Evolutionary conservation across 64 coral and sea anemone species (phyloP), one percentile per base, ranked within the genome.

Genomic region (Montipora efflorescens): DNA sequence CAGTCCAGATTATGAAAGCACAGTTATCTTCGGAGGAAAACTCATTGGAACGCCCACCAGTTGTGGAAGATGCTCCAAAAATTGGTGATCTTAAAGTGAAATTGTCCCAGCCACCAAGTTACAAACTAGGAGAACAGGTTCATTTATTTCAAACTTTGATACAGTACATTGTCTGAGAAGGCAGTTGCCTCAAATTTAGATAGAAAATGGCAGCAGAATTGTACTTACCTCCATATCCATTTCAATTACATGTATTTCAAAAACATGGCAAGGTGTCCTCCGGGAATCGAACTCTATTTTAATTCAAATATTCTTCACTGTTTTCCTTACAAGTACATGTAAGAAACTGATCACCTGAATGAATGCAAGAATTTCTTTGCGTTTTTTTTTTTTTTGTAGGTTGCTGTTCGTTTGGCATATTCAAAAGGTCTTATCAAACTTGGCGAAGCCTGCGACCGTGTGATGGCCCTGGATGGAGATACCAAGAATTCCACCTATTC

Each of bases 401-500:
- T 94, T 82, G 98, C 98, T 47, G 88, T 91, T 3, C 95, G 98
- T 18, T 61, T 80, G 47, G 95, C 98, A 13, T 99, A 99, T 81
- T 89, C 95, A 15, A 96, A 47, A 21, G 98, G 74, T 4, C 87
- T 99, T 22, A 80, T 87, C 7, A 99, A 99, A 84, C 87, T 99
- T 52, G 95, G 92, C 12, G 67, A 81, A 16, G 49, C 83, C 0
- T 96, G 92, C 90, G 89, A 92, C 0, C 92, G 92, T 44, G 92
- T 99, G 3, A 53, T 99, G 11, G 98, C 95, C 16, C 69, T 99
- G 77, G 98, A 99, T 81, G 88, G 98, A 8, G 98, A 99, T 72
- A 93, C 89, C 8, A 99, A 99, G 74, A 99, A 99, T 74, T 99
- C 98, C 12, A 99, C 98, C 0, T 96, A 92, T 48, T 92, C 98